Evolutionary conservation across 2,113 vertebrate genomes (phyloP).

Genomic region (Nestor notabilis): DNA sequence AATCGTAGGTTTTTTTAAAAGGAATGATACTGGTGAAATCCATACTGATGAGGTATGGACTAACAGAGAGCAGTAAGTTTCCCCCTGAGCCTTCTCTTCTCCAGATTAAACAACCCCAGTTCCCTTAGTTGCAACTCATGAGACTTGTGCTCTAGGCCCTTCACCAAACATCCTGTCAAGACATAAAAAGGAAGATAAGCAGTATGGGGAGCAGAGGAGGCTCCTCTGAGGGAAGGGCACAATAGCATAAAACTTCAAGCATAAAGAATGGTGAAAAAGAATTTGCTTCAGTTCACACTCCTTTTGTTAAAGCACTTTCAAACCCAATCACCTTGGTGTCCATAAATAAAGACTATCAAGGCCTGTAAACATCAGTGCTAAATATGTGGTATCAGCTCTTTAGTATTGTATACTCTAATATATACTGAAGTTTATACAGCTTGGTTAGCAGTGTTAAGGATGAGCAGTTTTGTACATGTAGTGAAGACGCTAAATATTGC

Average conservation of each 20-base stretch:
- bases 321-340: accelerated
- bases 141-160: not conserved
- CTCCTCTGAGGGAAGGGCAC: not conserved
- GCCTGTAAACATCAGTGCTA: not conserved
- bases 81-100: not conserved
- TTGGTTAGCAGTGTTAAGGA: not conserved
- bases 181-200: not conserved
- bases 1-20: not conserved
- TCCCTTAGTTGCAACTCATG: not conserved
- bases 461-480: not conserved
- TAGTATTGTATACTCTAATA: not conserved
- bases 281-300: not conserved
- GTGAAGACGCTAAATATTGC: not conserved
- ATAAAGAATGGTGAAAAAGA: not conserved
- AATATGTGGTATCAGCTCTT: not conserved
- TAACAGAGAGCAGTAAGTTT: not conserved
- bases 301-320: not conserved
- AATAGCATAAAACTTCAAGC: not conserved
- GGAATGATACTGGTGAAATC: not conserved
- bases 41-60: not conserved
- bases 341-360: not conserved
- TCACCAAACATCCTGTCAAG: not conserved
- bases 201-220: not conserved
- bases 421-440: not conserved
- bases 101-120: not conserved